A percentile compares a stretch with the other conserved stretches of the same genome.
phyloP scores from a whole-genome alignment of 1,140 invertebrate species.

The Drosophila fuyamai region DNA sequence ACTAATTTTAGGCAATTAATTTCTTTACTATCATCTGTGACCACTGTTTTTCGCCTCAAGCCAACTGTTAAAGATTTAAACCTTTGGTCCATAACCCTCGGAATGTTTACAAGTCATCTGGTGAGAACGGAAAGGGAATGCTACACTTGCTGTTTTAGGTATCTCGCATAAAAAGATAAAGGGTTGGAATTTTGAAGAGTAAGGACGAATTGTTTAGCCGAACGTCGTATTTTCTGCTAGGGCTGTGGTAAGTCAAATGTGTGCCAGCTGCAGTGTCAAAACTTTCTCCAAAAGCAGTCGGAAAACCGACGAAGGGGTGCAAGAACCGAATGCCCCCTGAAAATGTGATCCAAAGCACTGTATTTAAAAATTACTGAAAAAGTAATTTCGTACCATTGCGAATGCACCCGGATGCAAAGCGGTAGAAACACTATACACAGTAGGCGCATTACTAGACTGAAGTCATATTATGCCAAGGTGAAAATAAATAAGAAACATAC shows the following conservation, averaged over 20 bases:
- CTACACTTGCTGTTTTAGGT: not conserved
- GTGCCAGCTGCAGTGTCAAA: not conserved
- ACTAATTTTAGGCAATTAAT: too few relatives aligned
- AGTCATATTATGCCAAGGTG: too few relatives aligned
- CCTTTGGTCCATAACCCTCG: too few relatives aligned
- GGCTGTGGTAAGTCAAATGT: not conserved
- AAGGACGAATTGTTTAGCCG: not conserved
- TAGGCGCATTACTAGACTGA: too few relatives aligned
- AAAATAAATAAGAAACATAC: too few relatives aligned
- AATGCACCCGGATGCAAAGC: not conserved
- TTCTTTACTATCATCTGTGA: too few relatives aligned
- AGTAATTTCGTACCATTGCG: not conserved
- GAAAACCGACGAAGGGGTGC: too few relatives aligned
- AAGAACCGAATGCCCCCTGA: not conserved
- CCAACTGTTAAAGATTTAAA: too few relatives aligned
- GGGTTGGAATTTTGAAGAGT: not conserved
- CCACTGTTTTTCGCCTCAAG: too few relatives aligned
- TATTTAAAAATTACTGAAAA: not conserved
- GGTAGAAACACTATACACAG: too few relatives aligned
- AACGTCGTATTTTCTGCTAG: not conserved
- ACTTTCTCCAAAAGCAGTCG: too few relatives aligned
- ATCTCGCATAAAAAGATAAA: not conserved
- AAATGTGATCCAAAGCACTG: not conserved
- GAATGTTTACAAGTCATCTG: too few relatives aligned
- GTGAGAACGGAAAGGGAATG: not conserved